Evolutionary conservation across 2,113 vertebrate species (phyloP), one percentile per base, ranked within the genome.

Genomic region (Oxyura jamaicensis): DNA sequence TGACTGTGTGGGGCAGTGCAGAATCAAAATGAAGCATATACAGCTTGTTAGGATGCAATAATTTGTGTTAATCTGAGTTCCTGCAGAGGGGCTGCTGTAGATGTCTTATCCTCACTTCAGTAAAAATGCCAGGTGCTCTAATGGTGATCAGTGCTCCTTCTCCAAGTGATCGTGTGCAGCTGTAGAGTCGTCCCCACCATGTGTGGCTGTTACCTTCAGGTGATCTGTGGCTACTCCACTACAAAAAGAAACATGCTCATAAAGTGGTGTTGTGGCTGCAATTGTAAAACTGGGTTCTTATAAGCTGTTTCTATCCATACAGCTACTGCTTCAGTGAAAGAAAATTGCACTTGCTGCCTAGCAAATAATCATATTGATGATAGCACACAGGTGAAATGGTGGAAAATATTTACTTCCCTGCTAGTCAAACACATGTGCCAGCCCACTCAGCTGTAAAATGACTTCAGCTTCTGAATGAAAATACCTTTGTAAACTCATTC

Each of bases 161-260:
- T 72, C 11, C 3, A 4, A 29, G 52, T 55, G 56, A 5, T 60
- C 62, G 33, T 76, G 76, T 86, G 88, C 59, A 80, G 62, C 58
- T 50, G 21, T 52, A 72, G n/a, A 67, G 35, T 50, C 3, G 10
- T 35, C 4, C 33, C 28, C 8, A 8, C 13, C 19, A 15, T 65
- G 62, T 31, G 75, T 29, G 42, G 28, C 26, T 36, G 29, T 74
- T n/a, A 48, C 46, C 46, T 44, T 48, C 58, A 66, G 22, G 26
- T 86, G 41, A 10, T 5, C 8, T 8, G 29, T 53, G 58, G 31
- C 50, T 78, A 19, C 41, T 14, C 29, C 0, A 0, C 25, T 62
- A 6, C 31, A 31, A 63, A 39, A 23, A 18, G 35, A 26, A 68
- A 3, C 3, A 0, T 17, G 31, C 39, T 89, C 71, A 52, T 60